These are phyloP conservation scores for Drosophila hamatofila DNA, from an alignment of 2,888 invertebrate species.

Conservation along the genomic window DNA sequence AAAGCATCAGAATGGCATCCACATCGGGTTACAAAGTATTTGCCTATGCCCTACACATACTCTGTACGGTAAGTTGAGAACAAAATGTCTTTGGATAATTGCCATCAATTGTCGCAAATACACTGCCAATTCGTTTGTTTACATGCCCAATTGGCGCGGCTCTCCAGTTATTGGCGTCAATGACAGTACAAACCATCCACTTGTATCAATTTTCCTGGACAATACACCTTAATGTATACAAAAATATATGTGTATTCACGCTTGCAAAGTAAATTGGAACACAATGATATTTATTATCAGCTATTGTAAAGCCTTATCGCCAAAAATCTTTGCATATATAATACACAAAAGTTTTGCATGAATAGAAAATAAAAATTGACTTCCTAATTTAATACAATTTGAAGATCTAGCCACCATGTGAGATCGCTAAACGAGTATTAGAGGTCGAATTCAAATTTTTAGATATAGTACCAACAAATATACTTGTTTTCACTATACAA, in stretches of 20 bases:
- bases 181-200: conserved; percentile 16
- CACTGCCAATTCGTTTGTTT: conserved; percentile 30
- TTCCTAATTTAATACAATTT: background rate
- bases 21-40: conserved; percentile 73
- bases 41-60: conserved; percentile 69
- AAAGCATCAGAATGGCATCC: conserved; percentile 64
- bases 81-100: conserved; percentile 15
- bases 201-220: conserved; percentile 16
- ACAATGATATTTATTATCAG: conserved; percentile 1
- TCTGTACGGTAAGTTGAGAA: conserved; percentile 75
- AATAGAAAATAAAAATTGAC: background rate
- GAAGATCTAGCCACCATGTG: background rate
- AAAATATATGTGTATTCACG: background rate
- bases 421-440: background rate
- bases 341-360: background rate
- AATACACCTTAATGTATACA: conserved; percentile 2
- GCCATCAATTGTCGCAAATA: conserved; percentile 23
- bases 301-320: background rate
- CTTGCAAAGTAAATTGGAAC: background rate
- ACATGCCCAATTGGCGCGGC: conserved; percentile 26
- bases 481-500: background rate
- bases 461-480: background rate
- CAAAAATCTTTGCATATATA: background rate
- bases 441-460: background rate
- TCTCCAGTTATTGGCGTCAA: conserved; percentile 19